phyloP scores from a whole-genome alignment of 2,797 vertebrate species.

The Sebastes vulpes region DNA sequence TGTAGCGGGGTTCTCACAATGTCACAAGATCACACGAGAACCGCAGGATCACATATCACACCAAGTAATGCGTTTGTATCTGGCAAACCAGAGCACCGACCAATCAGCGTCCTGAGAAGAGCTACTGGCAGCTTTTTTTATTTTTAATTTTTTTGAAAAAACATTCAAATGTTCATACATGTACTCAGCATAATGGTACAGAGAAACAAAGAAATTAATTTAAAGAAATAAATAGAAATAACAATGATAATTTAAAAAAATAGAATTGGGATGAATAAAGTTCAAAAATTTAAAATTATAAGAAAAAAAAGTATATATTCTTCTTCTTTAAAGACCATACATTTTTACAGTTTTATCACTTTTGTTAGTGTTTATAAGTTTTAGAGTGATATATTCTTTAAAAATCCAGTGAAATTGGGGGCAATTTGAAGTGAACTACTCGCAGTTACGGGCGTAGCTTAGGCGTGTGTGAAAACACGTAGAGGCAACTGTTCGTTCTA shows the following conservation, averaged over 20 bases:
- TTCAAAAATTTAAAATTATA: fast-evolving
- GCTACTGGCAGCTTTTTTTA: no score
- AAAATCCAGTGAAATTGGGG: neutral
- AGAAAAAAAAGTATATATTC: neutral
- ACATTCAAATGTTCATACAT: neutral
- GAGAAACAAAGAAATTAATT: neutral
- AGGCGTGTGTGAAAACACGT: no score
- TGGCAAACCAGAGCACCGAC: no score
- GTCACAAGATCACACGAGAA: no score
- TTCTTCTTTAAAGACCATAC: neutral
- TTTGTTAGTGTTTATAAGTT: neutral
- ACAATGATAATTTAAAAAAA: no score
- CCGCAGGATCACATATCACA: no score
- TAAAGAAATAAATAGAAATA: neutral
- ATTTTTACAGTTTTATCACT: neutral
- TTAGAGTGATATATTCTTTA: neutral
- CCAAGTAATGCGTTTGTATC: no score
- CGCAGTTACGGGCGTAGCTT: no score
- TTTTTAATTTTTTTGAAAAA: neutral
- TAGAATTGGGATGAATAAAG: neutral
- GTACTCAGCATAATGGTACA: neutral
- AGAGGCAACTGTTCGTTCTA: no score
- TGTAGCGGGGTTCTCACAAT: no score
- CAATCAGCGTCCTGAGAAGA: no score
- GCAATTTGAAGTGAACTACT: neutral